These are phyloP conservation scores for Rhombomys opimus DNA, from an alignment of 2,113 vertebrate genomes.

Conservation along the genomic window DNA sequence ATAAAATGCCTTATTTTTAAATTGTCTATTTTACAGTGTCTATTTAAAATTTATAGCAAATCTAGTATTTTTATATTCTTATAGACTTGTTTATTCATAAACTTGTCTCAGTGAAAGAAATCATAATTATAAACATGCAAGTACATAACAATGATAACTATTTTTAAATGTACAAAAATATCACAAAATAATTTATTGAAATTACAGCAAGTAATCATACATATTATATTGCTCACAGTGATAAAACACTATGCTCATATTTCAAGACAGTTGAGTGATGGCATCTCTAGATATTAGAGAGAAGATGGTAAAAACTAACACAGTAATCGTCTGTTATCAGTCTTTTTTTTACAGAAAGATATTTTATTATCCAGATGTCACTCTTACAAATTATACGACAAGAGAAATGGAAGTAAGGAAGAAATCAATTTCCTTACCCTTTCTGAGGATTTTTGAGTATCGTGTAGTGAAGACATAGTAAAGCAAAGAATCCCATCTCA, in stretches of 20 bases:
- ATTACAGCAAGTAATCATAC: neutral
- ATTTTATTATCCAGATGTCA: neutral
- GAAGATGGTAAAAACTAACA: neutral
- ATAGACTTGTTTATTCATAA: slow-evolving; percentile 20
- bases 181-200: neutral
- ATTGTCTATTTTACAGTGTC: neutral
- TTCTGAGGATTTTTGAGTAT: neutral
- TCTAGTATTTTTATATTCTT: neutral
- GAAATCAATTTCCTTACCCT: neutral
- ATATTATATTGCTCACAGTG: neutral
- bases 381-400: neutral
- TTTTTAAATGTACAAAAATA: slow-evolving; percentile 34
- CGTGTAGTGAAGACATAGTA: neutral
- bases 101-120: neutral
- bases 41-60: neutral
- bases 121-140: slow-evolving; percentile 8
- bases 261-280: neutral
- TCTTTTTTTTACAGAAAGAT: neutral
- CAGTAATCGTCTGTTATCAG: neutral
- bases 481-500: neutral
- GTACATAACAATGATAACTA: neutral
- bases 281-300: neutral
- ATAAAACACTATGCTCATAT: slow-evolving; percentile 6
- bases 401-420: neutral
- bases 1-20: neutral